A percentile compares a stretch with the other conserved stretches of the same genome.
Evolutionary conservation across 2,113 vertebrate species (phyloP).

Genomic region (Ranitomeya imitator): DNA sequence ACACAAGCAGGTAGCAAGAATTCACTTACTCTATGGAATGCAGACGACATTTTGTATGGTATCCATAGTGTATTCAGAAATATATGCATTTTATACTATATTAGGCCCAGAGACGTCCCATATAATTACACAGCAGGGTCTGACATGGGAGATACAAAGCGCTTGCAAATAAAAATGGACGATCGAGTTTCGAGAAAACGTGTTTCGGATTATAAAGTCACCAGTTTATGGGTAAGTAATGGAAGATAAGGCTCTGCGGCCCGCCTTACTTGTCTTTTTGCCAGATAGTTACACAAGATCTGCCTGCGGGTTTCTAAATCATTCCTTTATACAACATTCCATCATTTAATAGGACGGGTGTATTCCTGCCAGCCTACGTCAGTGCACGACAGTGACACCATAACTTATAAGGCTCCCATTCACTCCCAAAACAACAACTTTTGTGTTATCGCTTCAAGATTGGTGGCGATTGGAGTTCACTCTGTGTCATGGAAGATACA

Average conservation of each 20-base stretch:
- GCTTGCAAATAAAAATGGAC: not conserved
- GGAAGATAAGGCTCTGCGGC: not conserved
- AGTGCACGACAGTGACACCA: not conserved
- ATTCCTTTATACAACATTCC: not conserved
- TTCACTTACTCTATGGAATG: not conserved
- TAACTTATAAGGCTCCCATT: not conserved
- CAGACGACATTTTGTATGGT: too few relatives aligned
- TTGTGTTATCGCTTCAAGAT: not conserved
- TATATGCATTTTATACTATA: too few relatives aligned
- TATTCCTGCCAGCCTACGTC: not conserved
- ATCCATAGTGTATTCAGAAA: not conserved
- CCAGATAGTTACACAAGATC: conserved; percentile 18
- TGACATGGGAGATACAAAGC: not conserved
- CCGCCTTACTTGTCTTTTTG: not conserved
- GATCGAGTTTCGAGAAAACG: conserved; percentile 6
- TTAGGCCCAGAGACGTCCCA: not conserved
- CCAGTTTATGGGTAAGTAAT: not conserved
- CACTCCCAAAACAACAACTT: not conserved
- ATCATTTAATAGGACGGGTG: not conserved
- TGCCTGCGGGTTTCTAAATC: not conserved
- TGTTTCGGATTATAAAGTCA: not conserved
- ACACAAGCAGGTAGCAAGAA: not conserved
- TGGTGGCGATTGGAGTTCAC: too few relatives aligned
- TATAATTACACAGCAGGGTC: not conserved
- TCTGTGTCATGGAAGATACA: not conserved